Evolutionary conservation across 2,797 vertebrate species (phyloP).

Genomic region (Scarus forsteni): DNA sequence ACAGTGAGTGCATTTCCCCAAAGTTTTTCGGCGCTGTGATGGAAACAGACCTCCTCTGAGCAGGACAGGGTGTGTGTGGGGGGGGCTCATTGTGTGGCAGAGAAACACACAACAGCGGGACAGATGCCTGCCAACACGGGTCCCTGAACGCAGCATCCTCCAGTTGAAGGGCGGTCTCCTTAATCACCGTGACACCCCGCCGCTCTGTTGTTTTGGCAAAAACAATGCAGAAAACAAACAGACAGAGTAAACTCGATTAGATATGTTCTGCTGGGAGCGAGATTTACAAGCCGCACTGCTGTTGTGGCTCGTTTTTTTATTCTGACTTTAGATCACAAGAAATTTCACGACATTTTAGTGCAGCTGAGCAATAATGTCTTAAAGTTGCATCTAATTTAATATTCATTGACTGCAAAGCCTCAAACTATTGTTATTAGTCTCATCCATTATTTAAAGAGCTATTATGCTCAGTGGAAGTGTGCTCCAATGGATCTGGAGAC

Average conservation of each 20-base stretch:
- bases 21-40: constrained; percentile 25
- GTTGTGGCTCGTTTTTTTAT: neutral
- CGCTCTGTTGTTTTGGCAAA: constrained; percentile 59
- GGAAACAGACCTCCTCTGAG: constrained; percentile 32
- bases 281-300: constrained; percentile 40
- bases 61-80: neutral
- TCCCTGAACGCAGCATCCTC: constrained; percentile 55
- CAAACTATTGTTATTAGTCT: neutral
- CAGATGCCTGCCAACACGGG: constrained; percentile 65
- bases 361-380: neutral
- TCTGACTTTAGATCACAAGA: constrained; percentile 19
- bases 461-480: neutral
- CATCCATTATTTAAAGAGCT: neutral
- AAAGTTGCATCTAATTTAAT: neutral
- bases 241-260: constrained; percentile 58
- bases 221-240: constrained; percentile 55
- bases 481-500: no score
- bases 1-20: constrained; percentile 9
- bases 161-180: constrained; percentile 60
- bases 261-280: constrained; percentile 48
- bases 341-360: constrained; percentile 2
- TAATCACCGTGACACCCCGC: constrained; percentile 70
- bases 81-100: constrained; percentile 6
- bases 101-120: constrained; percentile 28
- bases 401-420: neutral